Conservation (phyloP, 1,140 invertebrate genomes). For the Schlechtendalia chinensis region DNA sequence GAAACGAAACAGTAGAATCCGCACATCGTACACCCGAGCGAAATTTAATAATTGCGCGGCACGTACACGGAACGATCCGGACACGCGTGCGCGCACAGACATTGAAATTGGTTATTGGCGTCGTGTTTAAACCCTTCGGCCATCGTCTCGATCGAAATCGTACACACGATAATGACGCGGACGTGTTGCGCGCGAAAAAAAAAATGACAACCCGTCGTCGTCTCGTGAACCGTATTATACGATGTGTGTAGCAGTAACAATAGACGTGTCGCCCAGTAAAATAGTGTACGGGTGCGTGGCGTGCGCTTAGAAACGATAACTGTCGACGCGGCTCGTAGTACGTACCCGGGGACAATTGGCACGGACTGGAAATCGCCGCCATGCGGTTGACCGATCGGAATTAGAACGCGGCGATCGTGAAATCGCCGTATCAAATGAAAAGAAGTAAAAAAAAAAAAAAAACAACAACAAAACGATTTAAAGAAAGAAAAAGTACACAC, state of each 20-base stretch:
- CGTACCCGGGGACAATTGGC: constrained; percentile 22
- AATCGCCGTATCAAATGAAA: constrained; percentile 19
- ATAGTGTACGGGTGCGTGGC: neutral
- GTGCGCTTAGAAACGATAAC: constrained; percentile 38
- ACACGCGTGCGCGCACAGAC: no score
- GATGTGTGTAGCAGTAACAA: neutral
- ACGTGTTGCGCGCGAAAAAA: no score
- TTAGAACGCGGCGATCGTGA: constrained; percentile 7
- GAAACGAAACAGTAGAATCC: no score
- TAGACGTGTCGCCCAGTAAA: neutral
- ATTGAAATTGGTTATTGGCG: no score
- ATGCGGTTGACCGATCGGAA: constrained; percentile 39
- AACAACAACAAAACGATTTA: no score
- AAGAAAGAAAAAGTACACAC: constrained; percentile 30
- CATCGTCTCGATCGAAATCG: neutral
- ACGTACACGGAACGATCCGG: neutral
- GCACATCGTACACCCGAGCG: neutral
- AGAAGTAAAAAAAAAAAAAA: no score
- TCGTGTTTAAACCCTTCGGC: neutral
- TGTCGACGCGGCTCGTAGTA: constrained; percentile 20
- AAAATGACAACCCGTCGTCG: neutral
- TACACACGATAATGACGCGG: neutral
- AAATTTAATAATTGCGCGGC: neutral
- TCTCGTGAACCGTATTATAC: neutral
- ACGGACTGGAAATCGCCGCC: constrained; percentile 42